Evolutionary conservation across 2,888 invertebrate genomes (phyloP).

Genomic region (Drosophila kuntzei): DNA sequence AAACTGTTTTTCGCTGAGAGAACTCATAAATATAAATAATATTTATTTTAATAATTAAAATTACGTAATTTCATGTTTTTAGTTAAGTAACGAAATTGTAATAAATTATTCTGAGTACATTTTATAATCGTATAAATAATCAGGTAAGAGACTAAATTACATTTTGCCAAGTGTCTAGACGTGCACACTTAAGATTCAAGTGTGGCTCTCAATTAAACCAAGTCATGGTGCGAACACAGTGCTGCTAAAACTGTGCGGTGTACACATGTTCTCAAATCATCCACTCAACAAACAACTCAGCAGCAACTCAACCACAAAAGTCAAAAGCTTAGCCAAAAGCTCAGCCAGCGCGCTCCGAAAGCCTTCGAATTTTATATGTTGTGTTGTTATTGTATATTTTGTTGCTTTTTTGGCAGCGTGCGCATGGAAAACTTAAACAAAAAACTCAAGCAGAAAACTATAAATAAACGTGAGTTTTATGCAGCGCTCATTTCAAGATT

Average conservation of each 20-base stretch:
- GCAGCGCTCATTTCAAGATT: conserved; percentile 84
- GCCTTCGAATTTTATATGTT: conserved; percentile 51
- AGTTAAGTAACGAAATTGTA: not conserved
- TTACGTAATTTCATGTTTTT: not conserved
- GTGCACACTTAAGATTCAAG: conserved; percentile 37
- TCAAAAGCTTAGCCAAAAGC: conserved; percentile 49
- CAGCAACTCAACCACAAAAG: conserved; percentile 10
- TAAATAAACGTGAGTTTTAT: conserved; percentile 83
- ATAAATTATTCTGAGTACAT: not conserved
- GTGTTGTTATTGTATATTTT: conserved; percentile 15
- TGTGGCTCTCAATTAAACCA: conserved; percentile 18
- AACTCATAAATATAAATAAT: not conserved
- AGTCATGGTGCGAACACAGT: conserved; percentile 39
- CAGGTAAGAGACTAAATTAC: conserved; percentile 5
- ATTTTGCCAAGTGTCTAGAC: conserved; percentile 30
- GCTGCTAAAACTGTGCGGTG: conserved; percentile 43
- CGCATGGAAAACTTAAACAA: conserved; percentile 64
- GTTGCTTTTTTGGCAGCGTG: conserved; percentile 50
- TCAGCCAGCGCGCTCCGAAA: conserved; percentile 46
- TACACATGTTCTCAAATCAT: conserved; percentile 43
- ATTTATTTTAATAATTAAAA: not conserved
- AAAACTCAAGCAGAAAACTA: conserved; percentile 75
- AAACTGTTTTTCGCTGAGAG: too few species aligned
- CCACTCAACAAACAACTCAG: not conserved
- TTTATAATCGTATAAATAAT: not conserved